A percentile compares a stretch with the other conserved stretches of the same genome.
These are phyloP conservation scores for Acanthurus lineatus DNA, from an alignment of 2,797 vertebrate species.

Conservation along the genomic window DNA sequence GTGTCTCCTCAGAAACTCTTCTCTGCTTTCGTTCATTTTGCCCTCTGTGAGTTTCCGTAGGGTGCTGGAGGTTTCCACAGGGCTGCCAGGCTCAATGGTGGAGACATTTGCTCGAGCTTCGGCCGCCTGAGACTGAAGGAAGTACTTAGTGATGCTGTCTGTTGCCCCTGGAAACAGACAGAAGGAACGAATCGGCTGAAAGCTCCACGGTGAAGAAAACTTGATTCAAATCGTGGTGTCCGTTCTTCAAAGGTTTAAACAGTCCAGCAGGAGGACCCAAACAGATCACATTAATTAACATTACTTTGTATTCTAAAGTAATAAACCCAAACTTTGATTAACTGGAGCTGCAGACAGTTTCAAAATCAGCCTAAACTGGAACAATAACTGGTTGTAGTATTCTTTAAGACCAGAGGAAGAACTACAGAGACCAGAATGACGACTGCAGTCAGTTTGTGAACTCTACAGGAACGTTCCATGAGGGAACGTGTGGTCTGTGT, in stretches of 20 bases:
- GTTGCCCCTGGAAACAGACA: conserved; percentile 89
- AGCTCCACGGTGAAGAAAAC: not conserved
- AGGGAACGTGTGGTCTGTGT: too few relatives aligned
- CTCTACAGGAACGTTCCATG: too few relatives aligned
- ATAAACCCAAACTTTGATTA: not conserved
- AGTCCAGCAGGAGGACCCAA: not conserved
- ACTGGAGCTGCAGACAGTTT: not conserved
- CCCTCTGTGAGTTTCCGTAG: conserved; percentile 87
- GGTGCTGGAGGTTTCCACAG: conserved; percentile 83
- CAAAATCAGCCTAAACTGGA: not conserved
- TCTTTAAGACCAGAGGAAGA: too few relatives aligned
- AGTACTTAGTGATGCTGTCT: conserved; percentile 92
- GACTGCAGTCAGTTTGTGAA: too few relatives aligned
- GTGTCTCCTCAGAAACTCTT: conserved; percentile 87
- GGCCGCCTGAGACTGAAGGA: conserved; percentile 90
- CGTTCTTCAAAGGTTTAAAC: too few relatives aligned
- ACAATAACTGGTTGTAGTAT: too few relatives aligned
- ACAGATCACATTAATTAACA: not conserved
- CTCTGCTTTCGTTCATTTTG: conserved; percentile 86
- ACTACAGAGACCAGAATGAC: too few relatives aligned
- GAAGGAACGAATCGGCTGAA: conserved; percentile 9
- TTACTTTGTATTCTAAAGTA: too few relatives aligned
- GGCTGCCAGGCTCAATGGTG: conserved; percentile 78
- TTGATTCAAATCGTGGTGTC: too few relatives aligned
- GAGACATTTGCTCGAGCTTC: conserved; percentile 91